Evolutionary conservation across 2,797 vertebrate species (phyloP), one percentile per base, ranked within the genome.

Genomic region (Apodemus agrarius): DNA sequence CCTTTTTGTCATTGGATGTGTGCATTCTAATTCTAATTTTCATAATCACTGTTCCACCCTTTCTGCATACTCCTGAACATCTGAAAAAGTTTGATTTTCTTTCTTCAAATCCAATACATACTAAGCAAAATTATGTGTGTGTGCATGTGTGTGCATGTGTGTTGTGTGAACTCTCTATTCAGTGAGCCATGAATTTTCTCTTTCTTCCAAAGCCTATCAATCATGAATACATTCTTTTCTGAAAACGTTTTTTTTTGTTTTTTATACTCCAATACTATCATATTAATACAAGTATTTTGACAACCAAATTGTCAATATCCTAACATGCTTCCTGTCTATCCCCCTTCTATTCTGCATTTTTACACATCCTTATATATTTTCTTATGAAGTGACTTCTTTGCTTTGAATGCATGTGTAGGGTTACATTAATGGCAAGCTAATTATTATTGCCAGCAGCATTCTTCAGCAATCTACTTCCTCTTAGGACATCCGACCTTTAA

Each of bases 331-430:
- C 9, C 11, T 21, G 21, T 78, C 12, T 24, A 31, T 76, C 82
- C 21, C 9, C 11, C 16, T 21, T 78, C 12, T 24, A 31, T 76
- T 85, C 21, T 79, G 29, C 78, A 31, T 24, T 86, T 83, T 34
- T 4, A 65, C 7, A 46, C 14, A 6, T 31, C 65, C 57, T 92
- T 90, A 84, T 59, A 17, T 63, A 49, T 72, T 87, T 86, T 31
- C 72, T 65, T n/a, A 87, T 37, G 17, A 80, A 65, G 24, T 43
- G 26, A 81, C 29, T 91, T 95, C 14, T 94, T 52, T 26, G 17
- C 11, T 97, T 57, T 92, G 85, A 95, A 79, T 79, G 92, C 3
- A 46, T 59, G 65, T 37, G 52, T 88, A 11, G 7, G 61, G 90
- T 96, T 85, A 92, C 8, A 54, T 88, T 37, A 37, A 10, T 67